Percentiles rank a stretch among this genome's conserved stretches.
Evolutionary conservation across 2,888 invertebrate species (phyloP).

Genomic region (Drosophila neonasuta): DNA sequence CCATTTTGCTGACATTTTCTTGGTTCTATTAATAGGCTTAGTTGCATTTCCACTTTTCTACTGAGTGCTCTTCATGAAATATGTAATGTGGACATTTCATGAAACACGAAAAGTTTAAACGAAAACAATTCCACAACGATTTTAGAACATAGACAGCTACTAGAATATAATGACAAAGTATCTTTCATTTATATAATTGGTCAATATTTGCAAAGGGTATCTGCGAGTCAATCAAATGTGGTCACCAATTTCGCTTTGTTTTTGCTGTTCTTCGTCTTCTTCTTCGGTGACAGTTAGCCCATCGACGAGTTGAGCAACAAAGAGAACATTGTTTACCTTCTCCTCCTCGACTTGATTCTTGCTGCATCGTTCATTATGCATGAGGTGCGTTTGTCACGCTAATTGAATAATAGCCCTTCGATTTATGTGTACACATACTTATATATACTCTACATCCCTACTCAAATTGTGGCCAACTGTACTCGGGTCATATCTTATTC

Average conservation of each 20-base stretch:
- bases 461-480: background rate
- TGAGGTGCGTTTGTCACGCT: slow-evolving; percentile 52
- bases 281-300: slow-evolving; percentile 4
- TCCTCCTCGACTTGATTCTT: background rate
- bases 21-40: slow-evolving; percentile 67
- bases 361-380: slow-evolving; percentile 46
- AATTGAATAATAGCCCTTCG: slow-evolving; percentile 63
- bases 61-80: background rate
- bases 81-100: background rate
- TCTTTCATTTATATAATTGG: background rate
- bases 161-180: background rate
- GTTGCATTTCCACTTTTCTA: slow-evolving; percentile 17
- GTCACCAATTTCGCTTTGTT: background rate
- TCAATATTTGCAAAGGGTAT: background rate
- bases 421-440: slow-evolving; percentile 22
- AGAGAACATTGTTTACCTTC: slow-evolving; percentile 18
- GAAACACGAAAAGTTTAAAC: background rate
- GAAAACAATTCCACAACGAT: background rate
- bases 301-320: slow-evolving; percentile 3
- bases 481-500: slow-evolving; percentile 11
- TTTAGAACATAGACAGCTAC: background rate
- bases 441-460: slow-evolving; percentile 9
- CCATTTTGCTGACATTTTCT: slow-evolving; percentile 53
- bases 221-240: background rate
- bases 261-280: background rate